Evolutionary conservation across 1,140 invertebrate genomes (phyloP), one percentile per base, ranked within the genome.

Genomic region (Lineus longissimus): DNA sequence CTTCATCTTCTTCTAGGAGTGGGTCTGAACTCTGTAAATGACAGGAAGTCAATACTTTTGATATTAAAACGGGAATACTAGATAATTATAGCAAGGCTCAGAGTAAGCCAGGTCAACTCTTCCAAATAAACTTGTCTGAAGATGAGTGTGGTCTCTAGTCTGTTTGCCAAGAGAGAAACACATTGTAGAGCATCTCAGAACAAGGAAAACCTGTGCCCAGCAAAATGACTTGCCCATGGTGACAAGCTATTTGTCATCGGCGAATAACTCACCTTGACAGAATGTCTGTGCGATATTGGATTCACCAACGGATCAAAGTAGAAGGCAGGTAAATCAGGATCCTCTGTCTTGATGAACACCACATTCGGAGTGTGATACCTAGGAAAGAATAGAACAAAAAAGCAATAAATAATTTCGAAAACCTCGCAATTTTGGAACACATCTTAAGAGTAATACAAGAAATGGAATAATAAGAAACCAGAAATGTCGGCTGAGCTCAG

Each of bases 251-350:
- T n/a, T n/a, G n/a, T n/a, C n/a, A n/a, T n/a, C n/a, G n/a, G n/a
- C n/a, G n/a, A n/a, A n/a, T n/a, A 47, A 29, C 33, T 66, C 71
- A 86, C 83, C 83, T 90, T 95, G 1, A 92, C 86, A 0, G 92
- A 88, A 83, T 95, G 92, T 71, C 95, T 86, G 82, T 98, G 94
- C 11, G 96, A 95, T 71, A 99, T 99, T 2, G 97, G 96, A 84
- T 99, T 99, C 66, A 99, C 99, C 4, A 99, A 84, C 0, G 97
- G 97, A 86, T 99, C 97, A 85, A 98, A 99, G 81, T 99, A 99
- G 81, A 99, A 99, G 0, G 97, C 97, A 23, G 97, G 97, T 59
- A 99, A 85, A 84, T 99, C 97, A n/a, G 97, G 96, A 88, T 99
- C 97, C 85, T 99, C 97, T 1, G 97, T 99, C 86, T 99, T 99